Evolutionary conservation across 2,797 vertebrate species (phyloP).

Genomic region (Cyclura pinguis): DNA sequence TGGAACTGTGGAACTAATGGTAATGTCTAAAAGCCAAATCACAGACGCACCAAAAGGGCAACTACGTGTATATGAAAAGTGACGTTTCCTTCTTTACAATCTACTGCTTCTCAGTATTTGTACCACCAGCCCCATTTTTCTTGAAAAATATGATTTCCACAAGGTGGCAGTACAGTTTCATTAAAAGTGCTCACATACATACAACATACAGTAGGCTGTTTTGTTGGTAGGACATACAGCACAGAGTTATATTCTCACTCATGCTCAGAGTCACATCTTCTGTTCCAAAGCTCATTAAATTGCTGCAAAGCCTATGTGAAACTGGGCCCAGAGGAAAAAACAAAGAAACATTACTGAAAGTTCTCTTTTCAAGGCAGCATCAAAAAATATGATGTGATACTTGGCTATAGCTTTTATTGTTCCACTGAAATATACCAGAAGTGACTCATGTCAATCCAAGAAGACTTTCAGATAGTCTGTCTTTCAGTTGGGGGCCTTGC

Average conservation of each 20-base stretch:
- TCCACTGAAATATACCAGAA: neutral
- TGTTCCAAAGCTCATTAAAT: neutral
- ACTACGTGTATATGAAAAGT: neutral
- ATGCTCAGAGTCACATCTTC: neutral
- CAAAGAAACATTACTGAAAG: neutral
- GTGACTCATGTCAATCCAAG: neutral
- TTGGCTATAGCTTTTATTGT: neutral
- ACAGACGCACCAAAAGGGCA: neutral
- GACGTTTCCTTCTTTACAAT: neutral
- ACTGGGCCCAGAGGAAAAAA: neutral
- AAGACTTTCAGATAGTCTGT: neutral
- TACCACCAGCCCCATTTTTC: neutral
- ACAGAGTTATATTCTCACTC: neutral
- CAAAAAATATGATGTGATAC: neutral
- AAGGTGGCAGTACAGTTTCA: constrained; percentile 62
- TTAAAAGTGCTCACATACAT: neutral
- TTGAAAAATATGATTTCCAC: constrained; percentile 42
- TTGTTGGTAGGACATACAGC: neutral
- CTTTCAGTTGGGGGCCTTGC: neutral
- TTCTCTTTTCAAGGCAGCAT: neutral
- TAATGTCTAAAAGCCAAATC: neutral
- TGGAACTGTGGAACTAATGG: neutral
- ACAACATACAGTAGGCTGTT: neutral
- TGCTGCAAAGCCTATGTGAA: neutral
- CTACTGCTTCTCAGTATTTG: neutral